Conservation (phyloP, 2,888 invertebrate species). For the Slavum lentiscoides region DNA sequence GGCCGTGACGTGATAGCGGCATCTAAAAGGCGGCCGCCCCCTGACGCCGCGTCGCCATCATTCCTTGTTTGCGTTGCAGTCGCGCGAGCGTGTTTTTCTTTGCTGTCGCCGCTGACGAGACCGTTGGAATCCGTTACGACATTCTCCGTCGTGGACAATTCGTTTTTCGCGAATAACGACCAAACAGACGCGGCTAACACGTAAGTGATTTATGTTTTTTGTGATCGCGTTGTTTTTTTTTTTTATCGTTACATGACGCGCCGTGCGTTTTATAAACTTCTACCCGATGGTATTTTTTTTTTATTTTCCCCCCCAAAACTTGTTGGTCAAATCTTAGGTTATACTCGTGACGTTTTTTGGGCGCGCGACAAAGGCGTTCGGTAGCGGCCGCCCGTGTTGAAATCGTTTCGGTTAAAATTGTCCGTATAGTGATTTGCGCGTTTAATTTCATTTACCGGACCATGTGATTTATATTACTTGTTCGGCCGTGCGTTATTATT, state of each 20-base stretch:
- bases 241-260: neutral
- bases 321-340: constrained; percentile 14
- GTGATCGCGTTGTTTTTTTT: neutral
- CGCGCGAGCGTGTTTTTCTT: constrained; percentile 2
- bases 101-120: neutral
- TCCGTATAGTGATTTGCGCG: too few species aligned
- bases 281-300: neutral
- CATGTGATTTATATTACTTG: constrained; percentile 32
- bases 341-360: neutral
- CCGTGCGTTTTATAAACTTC: neutral
- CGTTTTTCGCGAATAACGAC: neutral
- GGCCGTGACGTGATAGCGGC: constrained; percentile 41
- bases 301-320: neutral
- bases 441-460: neutral
- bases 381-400: too few species aligned
- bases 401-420: too few species aligned
- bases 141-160: neutral
- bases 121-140: constrained; percentile 39
- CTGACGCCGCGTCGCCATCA: constrained; percentile 42
- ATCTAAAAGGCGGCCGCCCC: neutral
- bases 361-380: too few species aligned
- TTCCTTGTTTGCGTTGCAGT: constrained; percentile 28
- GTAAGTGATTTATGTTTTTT: constrained; percentile 19
- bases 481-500: neutral
- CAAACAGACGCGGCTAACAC: neutral